phyloP scores from a whole-genome alignment of 2,888 invertebrate species.

The Apamea anceps region DNA sequence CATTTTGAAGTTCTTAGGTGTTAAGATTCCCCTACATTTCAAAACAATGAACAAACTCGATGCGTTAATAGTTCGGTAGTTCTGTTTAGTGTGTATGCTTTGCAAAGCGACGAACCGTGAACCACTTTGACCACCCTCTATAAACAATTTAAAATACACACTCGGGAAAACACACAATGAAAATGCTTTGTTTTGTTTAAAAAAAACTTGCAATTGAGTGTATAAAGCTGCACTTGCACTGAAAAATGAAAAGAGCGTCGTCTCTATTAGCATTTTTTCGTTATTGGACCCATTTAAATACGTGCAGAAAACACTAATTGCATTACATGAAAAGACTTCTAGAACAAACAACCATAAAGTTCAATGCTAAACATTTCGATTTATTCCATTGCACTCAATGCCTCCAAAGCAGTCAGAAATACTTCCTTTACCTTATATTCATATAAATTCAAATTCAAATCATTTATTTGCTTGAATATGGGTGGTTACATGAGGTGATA shows the following conservation, averaged over 20 bases:
- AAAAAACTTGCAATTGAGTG: not conserved
- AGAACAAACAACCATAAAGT: not conserved
- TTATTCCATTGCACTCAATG: not conserved
- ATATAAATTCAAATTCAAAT: too few species aligned
- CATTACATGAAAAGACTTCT: not conserved
- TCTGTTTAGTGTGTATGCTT: conserved; percentile 23
- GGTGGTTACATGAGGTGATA: too few species aligned
- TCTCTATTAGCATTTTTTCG: not conserved
- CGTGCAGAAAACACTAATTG: not conserved
- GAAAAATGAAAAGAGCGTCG: not conserved
- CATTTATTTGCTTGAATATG: too few species aligned
- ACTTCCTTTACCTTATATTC: not conserved
- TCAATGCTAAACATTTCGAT: not conserved
- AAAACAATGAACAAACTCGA: conserved; percentile 21
- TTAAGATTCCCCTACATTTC: not conserved
- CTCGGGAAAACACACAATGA: conserved; percentile 25
- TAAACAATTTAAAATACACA: conserved; percentile 38
- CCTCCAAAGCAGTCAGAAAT: not conserved
- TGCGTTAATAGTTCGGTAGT: conserved; percentile 19
- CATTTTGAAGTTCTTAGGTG: not conserved
- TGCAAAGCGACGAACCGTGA: conserved; percentile 41
- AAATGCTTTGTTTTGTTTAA: conserved; percentile 4
- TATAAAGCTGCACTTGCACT: not conserved
- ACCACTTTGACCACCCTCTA: conserved; percentile 47
- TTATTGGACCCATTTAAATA: not conserved